Conservation (phyloP, 1,140 invertebrate species). For the Oncopodura yosiiana region DNA sequence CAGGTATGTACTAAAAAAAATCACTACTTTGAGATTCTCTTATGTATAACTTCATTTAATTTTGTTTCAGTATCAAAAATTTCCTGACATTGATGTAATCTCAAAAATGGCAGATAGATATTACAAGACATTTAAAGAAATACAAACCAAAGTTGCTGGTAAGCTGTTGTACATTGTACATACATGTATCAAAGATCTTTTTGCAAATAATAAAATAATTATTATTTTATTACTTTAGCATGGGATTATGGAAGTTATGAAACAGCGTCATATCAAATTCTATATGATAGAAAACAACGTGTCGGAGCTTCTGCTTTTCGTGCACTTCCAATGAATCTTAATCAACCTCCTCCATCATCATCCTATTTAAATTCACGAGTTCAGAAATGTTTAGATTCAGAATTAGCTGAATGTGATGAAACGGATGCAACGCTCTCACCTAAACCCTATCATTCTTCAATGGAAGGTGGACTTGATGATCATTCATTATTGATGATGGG, state of each 20-base stretch:
- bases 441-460: slow-evolving; percentile 37
- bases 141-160: slow-evolving; percentile 2
- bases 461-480: slow-evolving; percentile 42
- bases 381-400: slow-evolving; percentile 29
- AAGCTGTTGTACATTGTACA: too few species aligned
- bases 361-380: slow-evolving; percentile 4
- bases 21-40: neutral
- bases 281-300: slow-evolving; percentile 55
- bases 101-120: slow-evolving; percentile 15
- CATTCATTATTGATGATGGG: slow-evolving; percentile 38
- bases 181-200: neutral
- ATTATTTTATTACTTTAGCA: slow-evolving; percentile 13
- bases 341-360: neutral
- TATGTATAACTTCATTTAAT: neutral
- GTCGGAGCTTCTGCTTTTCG: slow-evolving; percentile 41
- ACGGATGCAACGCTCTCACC: slow-evolving; percentile 22
- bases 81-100: slow-evolving; percentile 26
- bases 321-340: slow-evolving; percentile 22
- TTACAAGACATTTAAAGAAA: neutral
- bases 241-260: slow-evolving; percentile 44
- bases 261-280: slow-evolving; percentile 66
- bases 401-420: slow-evolving; percentile 29
- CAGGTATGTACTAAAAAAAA: slow-evolving; percentile 4
- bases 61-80: slow-evolving; percentile 2
- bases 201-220: neutral